These are phyloP conservation scores for Zhengitettix transpicula DNA, from an alignment of 2,888 invertebrate species.

Conservation along the genomic window DNA sequence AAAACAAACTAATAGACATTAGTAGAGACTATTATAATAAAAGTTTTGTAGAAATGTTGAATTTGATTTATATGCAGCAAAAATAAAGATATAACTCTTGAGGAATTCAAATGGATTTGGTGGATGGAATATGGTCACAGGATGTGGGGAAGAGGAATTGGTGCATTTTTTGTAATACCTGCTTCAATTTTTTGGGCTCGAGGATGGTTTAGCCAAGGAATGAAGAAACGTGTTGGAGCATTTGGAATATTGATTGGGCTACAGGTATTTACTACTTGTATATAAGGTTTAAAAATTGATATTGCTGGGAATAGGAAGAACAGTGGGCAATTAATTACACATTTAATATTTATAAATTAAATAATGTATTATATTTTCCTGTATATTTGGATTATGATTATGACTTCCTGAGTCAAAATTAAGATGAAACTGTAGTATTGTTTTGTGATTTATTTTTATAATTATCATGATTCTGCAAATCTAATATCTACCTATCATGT, in stretches of 20 bases:
- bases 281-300: too few relatives aligned
- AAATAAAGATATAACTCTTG: constrained; percentile 68
- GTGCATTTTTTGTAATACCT: constrained; percentile 70
- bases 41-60: not conserved
- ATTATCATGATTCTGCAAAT: too few relatives aligned
- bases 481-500: too few relatives aligned
- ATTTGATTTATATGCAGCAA: constrained; percentile 38
- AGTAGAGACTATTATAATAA: too few relatives aligned
- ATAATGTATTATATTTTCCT: not conserved
- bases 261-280: constrained; percentile 37
- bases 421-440: too few relatives aligned
- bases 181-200: constrained; percentile 74
- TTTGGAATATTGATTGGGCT: constrained; percentile 69
- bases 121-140: constrained; percentile 94
- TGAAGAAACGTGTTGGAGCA: constrained; percentile 58
- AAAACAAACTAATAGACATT: too few relatives aligned
- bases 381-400: too few relatives aligned
- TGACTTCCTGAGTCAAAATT: too few relatives aligned
- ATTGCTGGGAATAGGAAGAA: too few relatives aligned
- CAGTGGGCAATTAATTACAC: too few relatives aligned
- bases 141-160: constrained; percentile 88
- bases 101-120: constrained; percentile 94
- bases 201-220: constrained; percentile 52
- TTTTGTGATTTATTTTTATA: too few relatives aligned
- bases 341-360: not conserved